These are phyloP conservation scores for Neoscelio sp. DNA, from an alignment of 2,888 invertebrate species.

Conservation along the genomic window DNA sequence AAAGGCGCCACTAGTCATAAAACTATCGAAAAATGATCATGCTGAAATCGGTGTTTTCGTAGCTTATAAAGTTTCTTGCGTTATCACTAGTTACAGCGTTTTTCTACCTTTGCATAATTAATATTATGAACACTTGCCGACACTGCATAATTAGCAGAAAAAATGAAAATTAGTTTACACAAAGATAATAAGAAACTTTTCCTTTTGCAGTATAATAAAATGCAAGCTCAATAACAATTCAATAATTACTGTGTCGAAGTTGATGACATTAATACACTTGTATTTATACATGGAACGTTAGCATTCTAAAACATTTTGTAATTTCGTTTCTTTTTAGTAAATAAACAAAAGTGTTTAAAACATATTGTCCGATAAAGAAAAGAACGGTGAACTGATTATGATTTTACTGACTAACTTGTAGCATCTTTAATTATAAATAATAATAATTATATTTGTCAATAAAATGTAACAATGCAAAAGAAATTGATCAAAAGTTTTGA, in stretches of 20 bases:
- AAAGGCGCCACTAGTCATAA: slow-evolving; percentile 71
- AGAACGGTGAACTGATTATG: no score
- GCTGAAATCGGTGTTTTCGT: slow-evolving; percentile 66
- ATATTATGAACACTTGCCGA: slow-evolving; percentile 7
- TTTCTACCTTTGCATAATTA: background rate
- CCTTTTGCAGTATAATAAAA: slow-evolving; percentile 20
- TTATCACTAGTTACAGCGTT: slow-evolving; percentile 11
- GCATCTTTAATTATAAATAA: no score
- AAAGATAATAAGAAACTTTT: slow-evolving; percentile 11
- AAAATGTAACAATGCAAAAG: no score
- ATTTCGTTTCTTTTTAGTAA: no score
- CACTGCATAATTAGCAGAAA: background rate
- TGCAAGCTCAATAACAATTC: background rate
- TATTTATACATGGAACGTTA: no score
- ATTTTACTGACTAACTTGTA: no score
- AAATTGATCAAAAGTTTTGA: slow-evolving; percentile 8
- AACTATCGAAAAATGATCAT: slow-evolving; percentile 78
- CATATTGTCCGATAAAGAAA: no score
- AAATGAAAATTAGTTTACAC: background rate
- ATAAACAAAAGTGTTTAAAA: no score
- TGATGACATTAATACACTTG: no score
- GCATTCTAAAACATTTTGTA: no score
- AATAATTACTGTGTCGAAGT: background rate
- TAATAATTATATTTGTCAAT: no score
- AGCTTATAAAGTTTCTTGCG: slow-evolving; percentile 40